Base-by-base conservation (phyloP, 2,888 invertebrate species). In the Smittia sp. region DNA sequence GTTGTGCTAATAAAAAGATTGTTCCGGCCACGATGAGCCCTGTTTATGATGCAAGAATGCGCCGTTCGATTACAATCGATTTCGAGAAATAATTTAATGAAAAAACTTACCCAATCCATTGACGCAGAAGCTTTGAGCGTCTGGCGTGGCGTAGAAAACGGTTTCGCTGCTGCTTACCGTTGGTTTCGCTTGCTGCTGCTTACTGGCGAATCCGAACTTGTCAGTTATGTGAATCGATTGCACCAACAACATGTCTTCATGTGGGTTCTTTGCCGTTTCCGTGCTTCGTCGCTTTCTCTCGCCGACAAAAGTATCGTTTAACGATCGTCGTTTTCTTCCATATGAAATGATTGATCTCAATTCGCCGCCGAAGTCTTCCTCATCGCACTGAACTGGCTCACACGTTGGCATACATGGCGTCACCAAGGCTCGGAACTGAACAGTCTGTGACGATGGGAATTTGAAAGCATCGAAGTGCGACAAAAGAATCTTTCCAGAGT, bases 401-500 rank as follows among this genome's bases (percentile, higher is more conserved):
- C 96, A 96, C 58, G 90, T 87, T 24, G 95, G 95, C 90, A 96
- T 91, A 82, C 96, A 96, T 0, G 96, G 96, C 1, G 95, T 95
- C 46, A 96, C 95, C 79, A 96, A 83, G n/a, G 96, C 96, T 76
- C 95, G 89, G 89, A 96, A 96, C 81, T 96, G 96, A 1, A 96
- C 96, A 63, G 94, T 91, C 81, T 96, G 95, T 13, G 94, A 94
- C 68, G 94, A 94, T 58, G 96, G 96, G 86, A 96, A 96, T 83
- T 96, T 96, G 87, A 96, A 96, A 41, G 96, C 96, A 82, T 96
- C 96, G 84, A 96, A 96, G 83, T 93, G 91, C 72, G 95, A 94
- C 75, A 94, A 84, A 75, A 96, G 85, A 78, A 92, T 88, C 87
- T 94, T 93, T 83, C 91, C 91, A 75, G 89, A 88, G 77, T 88